These are phyloP conservation scores for Seriola quinqueradiata DNA, from an alignment of 2,113 vertebrate species.

Conservation along the genomic window DNA sequence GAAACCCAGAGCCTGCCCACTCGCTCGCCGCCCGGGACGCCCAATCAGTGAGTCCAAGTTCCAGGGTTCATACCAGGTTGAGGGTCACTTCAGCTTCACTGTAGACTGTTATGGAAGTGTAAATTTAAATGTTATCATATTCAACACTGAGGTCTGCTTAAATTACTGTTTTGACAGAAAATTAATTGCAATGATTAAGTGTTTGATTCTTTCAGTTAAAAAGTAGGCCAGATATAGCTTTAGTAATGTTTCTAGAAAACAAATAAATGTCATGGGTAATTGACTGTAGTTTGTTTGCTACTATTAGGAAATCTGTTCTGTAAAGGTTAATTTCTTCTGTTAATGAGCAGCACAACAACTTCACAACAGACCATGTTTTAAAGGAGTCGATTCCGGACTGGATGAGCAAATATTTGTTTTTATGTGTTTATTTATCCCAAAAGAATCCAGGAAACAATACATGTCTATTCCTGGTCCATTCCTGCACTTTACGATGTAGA, in stretches of 20 bases:
- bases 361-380: too few relatives aligned
- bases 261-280: too few relatives aligned
- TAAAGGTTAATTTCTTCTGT: neutral
- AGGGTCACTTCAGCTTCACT: neutral
- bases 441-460: too few relatives aligned
- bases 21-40: conserved; percentile 96
- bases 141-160: neutral
- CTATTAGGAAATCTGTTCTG: too few relatives aligned
- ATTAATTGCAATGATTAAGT: neutral
- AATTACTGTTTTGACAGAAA: neutral
- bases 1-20: conserved; percentile 98
- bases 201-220: neutral
- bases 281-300: too few relatives aligned
- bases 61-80: neutral
- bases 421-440: too few relatives aligned
- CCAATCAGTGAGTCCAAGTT: conserved; percentile 92
- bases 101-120: neutral
- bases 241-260: neutral
- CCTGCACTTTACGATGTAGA: too few relatives aligned
- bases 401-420: neutral
- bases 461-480: too few relatives aligned
- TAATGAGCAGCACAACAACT: neutral
- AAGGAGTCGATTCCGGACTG: neutral
- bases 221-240: neutral
- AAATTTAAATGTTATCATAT: neutral